Evolutionary conservation across 2,888 invertebrate species (phyloP), one percentile per base, ranked within the genome.

Genomic region (Philopedon plagiatum): DNA sequence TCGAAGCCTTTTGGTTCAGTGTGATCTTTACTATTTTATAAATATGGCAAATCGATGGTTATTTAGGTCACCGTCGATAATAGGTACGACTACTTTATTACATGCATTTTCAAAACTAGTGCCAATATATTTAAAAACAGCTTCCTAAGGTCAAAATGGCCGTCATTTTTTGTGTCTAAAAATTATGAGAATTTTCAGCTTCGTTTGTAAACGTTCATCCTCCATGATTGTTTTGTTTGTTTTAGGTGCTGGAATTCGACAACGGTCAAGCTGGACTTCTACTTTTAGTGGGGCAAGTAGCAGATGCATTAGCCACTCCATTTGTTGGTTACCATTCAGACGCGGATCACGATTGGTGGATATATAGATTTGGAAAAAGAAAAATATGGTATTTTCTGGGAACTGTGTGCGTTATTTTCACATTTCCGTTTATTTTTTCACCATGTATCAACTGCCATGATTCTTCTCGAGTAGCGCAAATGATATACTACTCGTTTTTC

Each of bases 341-440:
- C 82, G 89, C 90, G 81, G 89, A 90, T 44, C 89, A 91, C 76
- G 88, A 90, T 80, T 88, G 89, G 78, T 86, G 91, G 81, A 86
- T 91, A 78, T 91, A 90, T 75, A 87, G 88, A 78, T 94, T 95
- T 87, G 96, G 96, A 0, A 90, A 90, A 81, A 86, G 96, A 81
- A 96, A 97, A 87, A 89, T 93, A 1, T 97, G 96, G 96, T 96
- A 97, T 88, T 88, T 96, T 60, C 86, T 94, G 80, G 96, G 94
- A 75, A 92, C 94, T 0, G 76, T 90, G 61, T 93, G 93, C 84
- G 94, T 96, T 7, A 79, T 94, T 21, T 83, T 88, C 46, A 91
- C 94, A 69, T 97, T 97, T 83, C 95, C 96, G 0, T 96, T 97
- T 84, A 92, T 97, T 79, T 98, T 96, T 86, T 89, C 92, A 3